Evolutionary conservation across 2,888 invertebrate species (phyloP).

Genomic region (Plemyria rubiginata): DNA sequence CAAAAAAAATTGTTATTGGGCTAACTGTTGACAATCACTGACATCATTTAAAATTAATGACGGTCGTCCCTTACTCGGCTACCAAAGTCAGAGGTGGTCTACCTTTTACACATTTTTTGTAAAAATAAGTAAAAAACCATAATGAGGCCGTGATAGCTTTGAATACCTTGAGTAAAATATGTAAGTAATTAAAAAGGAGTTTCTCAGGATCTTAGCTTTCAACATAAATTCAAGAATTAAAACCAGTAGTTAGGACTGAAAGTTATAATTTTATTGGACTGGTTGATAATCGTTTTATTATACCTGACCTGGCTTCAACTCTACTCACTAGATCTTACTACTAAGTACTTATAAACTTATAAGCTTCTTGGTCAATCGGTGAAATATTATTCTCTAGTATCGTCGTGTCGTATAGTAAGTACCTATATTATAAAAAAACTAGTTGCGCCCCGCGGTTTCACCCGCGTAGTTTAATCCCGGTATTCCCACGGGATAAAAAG

Average conservation of each 20-base stretch:
- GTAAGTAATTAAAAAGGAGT: constrained; percentile 57
- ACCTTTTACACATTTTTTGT: constrained; percentile 61
- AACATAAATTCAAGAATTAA: constrained; percentile 36
- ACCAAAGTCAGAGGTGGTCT: constrained; percentile 80
- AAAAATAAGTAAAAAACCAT: constrained; percentile 45
- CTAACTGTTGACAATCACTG: constrained; percentile 79
- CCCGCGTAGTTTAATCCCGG: no score
- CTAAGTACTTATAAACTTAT: background rate
- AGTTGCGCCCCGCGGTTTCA: no score
- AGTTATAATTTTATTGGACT: constrained; percentile 33
- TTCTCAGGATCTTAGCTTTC: constrained; percentile 21
- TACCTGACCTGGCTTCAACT: constrained; percentile 1
- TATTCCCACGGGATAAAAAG: no score
- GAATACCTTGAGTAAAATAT: constrained; percentile 70
- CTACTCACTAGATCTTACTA: background rate
- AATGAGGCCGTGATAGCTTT: constrained; percentile 52
- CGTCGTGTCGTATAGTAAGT: no score
- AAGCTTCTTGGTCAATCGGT: background rate
- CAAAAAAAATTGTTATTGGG: constrained; percentile 51
- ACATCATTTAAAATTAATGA: constrained; percentile 78
- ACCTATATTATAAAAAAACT: no score
- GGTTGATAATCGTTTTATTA: constrained; percentile 23
- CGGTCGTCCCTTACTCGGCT: constrained; percentile 71
- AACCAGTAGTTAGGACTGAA: constrained; percentile 33
- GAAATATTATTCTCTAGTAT: no score